Percentiles rank a stretch among this genome's conserved stretches.
Conservation (phyloP, 2,797 vertebrate genomes). For the Platyrinchus mystaceus region DNA sequence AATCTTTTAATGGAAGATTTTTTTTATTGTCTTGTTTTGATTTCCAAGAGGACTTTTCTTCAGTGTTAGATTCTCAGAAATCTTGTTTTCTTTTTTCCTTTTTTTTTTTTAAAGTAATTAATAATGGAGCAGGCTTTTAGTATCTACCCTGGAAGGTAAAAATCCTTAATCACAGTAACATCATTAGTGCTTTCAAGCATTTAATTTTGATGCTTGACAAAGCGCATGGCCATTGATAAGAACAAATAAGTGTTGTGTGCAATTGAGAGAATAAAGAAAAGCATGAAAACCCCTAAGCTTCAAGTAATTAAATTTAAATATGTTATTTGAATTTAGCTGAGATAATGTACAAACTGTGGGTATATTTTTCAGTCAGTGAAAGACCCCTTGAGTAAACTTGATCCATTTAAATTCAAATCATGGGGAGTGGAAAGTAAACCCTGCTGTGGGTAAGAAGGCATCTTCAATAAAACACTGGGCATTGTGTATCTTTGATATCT, state of each 20-base stretch:
- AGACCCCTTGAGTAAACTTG: conserved; percentile 61
- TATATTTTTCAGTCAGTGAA: conserved; percentile 64
- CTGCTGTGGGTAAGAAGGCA: conserved; percentile 30
- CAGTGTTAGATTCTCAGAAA: not conserved
- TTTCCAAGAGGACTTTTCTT: conserved; percentile 24
- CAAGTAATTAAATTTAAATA: conserved; percentile 76
- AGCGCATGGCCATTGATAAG: conserved; percentile 71
- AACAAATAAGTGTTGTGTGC: conserved; percentile 61
- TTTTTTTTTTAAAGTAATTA: conserved; percentile 40
- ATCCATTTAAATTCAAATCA: conserved; percentile 60
- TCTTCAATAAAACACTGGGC: conserved; percentile 30
- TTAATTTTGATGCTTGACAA: conserved; percentile 77
- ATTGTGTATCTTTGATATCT: conserved; percentile 18
- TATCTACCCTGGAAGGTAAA: conserved; percentile 64
- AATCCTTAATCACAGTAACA: conserved; percentile 75
- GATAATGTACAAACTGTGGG: conserved; percentile 61
- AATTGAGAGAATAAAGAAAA: conserved; percentile 54
- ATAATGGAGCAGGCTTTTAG: conserved; percentile 64
- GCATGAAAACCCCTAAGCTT: conserved; percentile 69
- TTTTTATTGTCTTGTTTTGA: not conserved
- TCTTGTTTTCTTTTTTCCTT: not conserved
- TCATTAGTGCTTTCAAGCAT: conserved; percentile 75
- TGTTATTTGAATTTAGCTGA: conserved; percentile 67
- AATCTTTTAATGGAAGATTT: not conserved
- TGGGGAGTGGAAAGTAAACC: conserved; percentile 37